These are phyloP conservation scores for Cliona cf. orientalis DNA, from an alignment of 37 sponge, comb jelly and placozoan species.

Conservation along the genomic window DNA sequence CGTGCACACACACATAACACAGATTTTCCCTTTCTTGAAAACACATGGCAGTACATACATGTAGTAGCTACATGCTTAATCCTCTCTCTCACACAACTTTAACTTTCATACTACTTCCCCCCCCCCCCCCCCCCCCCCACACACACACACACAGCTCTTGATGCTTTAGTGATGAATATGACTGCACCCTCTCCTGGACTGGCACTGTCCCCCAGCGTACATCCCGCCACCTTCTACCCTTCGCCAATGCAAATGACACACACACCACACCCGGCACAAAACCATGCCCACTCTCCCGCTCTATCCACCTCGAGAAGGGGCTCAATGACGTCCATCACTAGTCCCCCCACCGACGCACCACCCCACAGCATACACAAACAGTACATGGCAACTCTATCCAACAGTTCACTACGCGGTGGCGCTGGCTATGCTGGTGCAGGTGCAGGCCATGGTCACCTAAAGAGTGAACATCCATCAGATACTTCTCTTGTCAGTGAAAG, in stretches of 20 bases:
- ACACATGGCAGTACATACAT: too few relatives aligned
- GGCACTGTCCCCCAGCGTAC: too few relatives aligned
- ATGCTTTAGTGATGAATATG: background rate
- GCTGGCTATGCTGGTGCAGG: background rate
- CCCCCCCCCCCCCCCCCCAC: background rate
- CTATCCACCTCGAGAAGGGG: background rate
- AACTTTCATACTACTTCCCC: background rate
- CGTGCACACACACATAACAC: background rate
- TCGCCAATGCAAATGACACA: background rate
- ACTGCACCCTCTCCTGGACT: too few relatives aligned
- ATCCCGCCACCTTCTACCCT: too few relatives aligned
- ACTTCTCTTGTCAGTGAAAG: slow-evolving; percentile 11
- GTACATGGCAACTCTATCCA: too few relatives aligned
- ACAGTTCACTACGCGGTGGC: too few relatives aligned
- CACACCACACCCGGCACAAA: background rate
- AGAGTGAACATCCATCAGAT: slow-evolving; percentile 12
- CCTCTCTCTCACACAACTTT: too few relatives aligned
- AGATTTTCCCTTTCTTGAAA: too few relatives aligned
- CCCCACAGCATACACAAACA: background rate
- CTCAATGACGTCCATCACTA: background rate
- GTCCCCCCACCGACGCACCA: background rate
- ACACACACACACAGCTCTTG: background rate
- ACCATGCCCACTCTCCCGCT: background rate
- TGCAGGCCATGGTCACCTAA: background rate
- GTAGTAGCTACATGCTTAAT: too few relatives aligned